Base-by-base conservation (phyloP, 1,140 invertebrate genomes). In the Drosophila orosa region DNA sequence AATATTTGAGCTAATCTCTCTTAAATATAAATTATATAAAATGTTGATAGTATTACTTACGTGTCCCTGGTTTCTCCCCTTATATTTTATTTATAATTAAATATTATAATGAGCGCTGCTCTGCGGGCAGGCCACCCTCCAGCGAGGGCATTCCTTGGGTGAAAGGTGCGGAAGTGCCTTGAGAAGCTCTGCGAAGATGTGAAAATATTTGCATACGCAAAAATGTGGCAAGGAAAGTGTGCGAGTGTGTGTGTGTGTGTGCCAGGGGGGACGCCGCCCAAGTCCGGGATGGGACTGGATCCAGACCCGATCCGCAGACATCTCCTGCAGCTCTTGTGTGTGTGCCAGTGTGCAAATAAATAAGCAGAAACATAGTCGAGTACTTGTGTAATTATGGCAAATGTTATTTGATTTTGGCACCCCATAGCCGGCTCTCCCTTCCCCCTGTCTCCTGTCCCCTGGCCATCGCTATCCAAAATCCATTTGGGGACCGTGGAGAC, bases 301-400 rank as follows among this genome's bases (percentile, higher is more conserved):
- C 61, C 65, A 54, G 15, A 27, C 47, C 37, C 17, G 40, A 68
- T 69, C 66, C 24, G 24, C 33, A 66, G 39, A 67, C 48, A 55
- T 56, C 48, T 50, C 48, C 67, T 31, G 67, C 44, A 48, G 52
- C 42, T 22, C 5, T 35, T 52, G 45, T 54, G 47, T 9, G 9
- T 50, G 40, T 63, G 59, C 42, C 19, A 47, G 52, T 58, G 61
- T 37, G 35, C 66, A 68, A 60, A 67, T 76, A 77, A 77, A 77
- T 76, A 77, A 74, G 60, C 74, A 57, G 61, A 61, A 77, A 77
- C 61, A 69, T 77, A 78, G 74, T 77, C 67, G 74, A 77, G 74
- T 71, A 71, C 65, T 78, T 78, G 74, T 78, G 74, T 78, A 78
- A 78, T 78, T 78, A 78, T 60, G 58, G 63, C 56, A 78, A 78